A percentile compares a stretch with the other conserved stretches of the same genome.
Evolutionary conservation across 2,113 vertebrate species (phyloP).

Genomic region (Paedocypris sp.): DNA sequence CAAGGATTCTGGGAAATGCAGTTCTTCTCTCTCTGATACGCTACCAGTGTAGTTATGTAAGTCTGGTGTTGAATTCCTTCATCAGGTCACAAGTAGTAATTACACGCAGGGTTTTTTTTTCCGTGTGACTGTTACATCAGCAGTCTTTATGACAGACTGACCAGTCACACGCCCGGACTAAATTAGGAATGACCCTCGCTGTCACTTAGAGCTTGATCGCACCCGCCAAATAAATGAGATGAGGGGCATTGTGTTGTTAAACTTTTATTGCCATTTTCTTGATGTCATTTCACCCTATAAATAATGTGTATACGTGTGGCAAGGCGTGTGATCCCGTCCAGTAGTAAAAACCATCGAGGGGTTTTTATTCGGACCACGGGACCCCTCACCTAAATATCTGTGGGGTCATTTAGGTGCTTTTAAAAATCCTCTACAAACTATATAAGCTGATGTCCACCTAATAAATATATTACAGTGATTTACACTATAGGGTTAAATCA

Average conservation of each 20-base stretch:
- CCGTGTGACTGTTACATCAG: constrained; percentile 12
- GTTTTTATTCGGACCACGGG: neutral
- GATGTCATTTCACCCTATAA: too few relatives aligned
- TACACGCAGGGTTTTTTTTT: neutral
- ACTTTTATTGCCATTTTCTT: too few relatives aligned
- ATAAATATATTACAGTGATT: too few relatives aligned
- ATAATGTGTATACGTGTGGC: too few relatives aligned
- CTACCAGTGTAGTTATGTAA: neutral
- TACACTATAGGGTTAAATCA: too few relatives aligned
- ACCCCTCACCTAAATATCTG: neutral
- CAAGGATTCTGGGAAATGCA: too few relatives aligned
- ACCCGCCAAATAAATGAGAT: too few relatives aligned
- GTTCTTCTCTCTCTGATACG: neutral
- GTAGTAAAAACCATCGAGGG: too few relatives aligned
- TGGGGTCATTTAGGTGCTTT: neutral
- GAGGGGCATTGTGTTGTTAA: too few relatives aligned
- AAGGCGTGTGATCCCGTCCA: neutral
- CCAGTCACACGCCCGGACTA: constrained; percentile 13
- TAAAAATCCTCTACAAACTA: neutral
- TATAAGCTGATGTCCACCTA: too few relatives aligned
- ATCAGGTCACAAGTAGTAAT: neutral
- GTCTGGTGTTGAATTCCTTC: neutral
- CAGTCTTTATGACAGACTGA: neutral
- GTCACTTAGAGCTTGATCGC: neutral
- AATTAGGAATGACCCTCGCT: constrained; percentile 19